Base-by-base conservation (phyloP, 2,888 invertebrate genomes). In the Pyrrhia umbra region DNA sequence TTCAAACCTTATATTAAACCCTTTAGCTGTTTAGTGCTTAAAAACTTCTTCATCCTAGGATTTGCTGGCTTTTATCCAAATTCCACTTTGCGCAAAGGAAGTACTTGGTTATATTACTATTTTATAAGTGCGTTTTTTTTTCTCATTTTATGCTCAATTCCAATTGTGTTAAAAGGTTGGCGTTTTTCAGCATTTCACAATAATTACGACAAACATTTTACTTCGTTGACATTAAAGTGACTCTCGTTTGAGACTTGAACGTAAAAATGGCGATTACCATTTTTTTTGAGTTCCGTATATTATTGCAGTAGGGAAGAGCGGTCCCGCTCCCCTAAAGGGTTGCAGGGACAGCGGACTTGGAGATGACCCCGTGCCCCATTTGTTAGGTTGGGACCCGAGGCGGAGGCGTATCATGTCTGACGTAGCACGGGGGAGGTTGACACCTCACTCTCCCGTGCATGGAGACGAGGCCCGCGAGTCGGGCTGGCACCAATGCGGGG, bases 11-110 rank as follows among this genome's bases (percentile, higher is more conserved):
- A n/a, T 42, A 18, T 42, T 23, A 37, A 13, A 15, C 2, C 27
- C 34, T 3, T 21, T 40, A 64, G 25, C 25, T 46, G 64, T 64
- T 63, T 20, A 34, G 45, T 52, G n/a, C 64, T 67, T 71, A 46
- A 46, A 65, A 67, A 71, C 46, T 27, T 52, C 46, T 64, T 16
- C 18, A n/a, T n/a, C 30, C 43, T 30, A 42, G 37, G 15, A 43
- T 37, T 23, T 52, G 37, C 30, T 67, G 67, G 67, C 72, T 27
- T 30, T 6, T 8, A 47, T 46, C 72, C 67, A 67, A 47, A 5
- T 27, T 67, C 27, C 71, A 45, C 64, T 63, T 63, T 54, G 65
- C n/a, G n/a, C 65, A 64, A 47, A 67, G 65, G 67, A 67, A 71
- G 67, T 71, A 37, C 16, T 54, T 23, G 15, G 46, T 71, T 71